phyloP scores from a whole-genome alignment of 2,797 vertebrate genomes.

The Leptatherina wallacei region DNA sequence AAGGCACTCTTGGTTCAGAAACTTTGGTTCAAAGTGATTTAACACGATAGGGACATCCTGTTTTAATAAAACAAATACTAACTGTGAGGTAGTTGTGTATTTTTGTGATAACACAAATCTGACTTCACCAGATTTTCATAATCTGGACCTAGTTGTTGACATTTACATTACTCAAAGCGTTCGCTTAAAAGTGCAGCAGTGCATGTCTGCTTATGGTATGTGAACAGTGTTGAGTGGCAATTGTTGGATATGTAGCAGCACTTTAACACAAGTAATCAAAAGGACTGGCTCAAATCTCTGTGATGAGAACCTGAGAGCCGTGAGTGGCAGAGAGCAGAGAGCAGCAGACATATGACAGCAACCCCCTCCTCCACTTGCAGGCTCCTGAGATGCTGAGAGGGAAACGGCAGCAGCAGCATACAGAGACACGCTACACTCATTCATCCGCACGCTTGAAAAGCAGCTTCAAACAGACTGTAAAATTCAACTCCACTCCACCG shows the following conservation, averaged over 20 bases:
- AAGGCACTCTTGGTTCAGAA: neutral
- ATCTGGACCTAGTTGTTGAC: slow-evolving; percentile 13
- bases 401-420: slow-evolving; percentile 47
- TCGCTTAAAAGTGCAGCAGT: slow-evolving; percentile 10
- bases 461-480: slow-evolving; percentile 74
- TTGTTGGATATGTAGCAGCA: slow-evolving; percentile 7
- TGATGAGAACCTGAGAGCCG: slow-evolving; percentile 29
- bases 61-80: neutral
- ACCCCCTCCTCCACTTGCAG: slow-evolving; percentile 1
- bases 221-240: slow-evolving; percentile 13
- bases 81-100: neutral
- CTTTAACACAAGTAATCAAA: slow-evolving; percentile 29
- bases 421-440: slow-evolving; percentile 54
- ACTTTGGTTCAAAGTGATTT: neutral
- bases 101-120: slow-evolving; percentile 1
- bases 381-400: slow-evolving; percentile 39
- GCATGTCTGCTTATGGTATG: slow-evolving; percentile 8
- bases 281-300: slow-evolving; percentile 17
- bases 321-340: slow-evolving; percentile 45
- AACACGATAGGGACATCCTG: too few species aligned
- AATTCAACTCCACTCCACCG: slow-evolving; percentile 55
- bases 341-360: slow-evolving; percentile 47
- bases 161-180: neutral
- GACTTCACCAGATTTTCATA: slow-evolving; percentile 16
- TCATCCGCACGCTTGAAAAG: slow-evolving; percentile 52